Percentiles rank a stretch among this genome's conserved stretches.
These are phyloP conservation scores for Spheniscus humboldti DNA, from an alignment of 2,797 vertebrate genomes.

Conservation along the genomic window DNA sequence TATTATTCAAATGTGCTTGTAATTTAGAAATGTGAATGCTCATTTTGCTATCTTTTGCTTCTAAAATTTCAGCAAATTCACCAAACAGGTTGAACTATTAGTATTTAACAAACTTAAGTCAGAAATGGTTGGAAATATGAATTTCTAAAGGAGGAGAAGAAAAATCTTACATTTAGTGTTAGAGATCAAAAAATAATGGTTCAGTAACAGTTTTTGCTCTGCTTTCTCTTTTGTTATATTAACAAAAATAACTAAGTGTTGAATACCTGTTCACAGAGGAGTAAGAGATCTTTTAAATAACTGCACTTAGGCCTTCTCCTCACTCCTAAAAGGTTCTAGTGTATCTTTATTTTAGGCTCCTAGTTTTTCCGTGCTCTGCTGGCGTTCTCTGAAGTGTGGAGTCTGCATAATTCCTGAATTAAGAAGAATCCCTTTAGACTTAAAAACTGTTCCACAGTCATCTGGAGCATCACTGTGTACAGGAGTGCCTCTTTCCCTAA, in stretches of 20 bases:
- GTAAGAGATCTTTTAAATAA: not conserved
- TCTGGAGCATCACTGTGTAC: conserved; percentile 23
- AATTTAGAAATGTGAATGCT: not conserved
- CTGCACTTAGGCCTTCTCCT: not conserved
- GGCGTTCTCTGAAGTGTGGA: conserved; percentile 1
- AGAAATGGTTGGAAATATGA: not conserved
- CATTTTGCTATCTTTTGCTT: not conserved
- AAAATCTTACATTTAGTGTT: not conserved
- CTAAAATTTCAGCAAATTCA: not conserved
- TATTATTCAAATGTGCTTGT: not conserved
- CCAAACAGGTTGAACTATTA: not conserved
- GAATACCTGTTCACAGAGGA: not conserved
- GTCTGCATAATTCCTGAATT: conserved; percentile 20
- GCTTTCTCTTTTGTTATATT: not conserved
- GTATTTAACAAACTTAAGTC: not conserved
- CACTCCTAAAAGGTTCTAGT: not conserved
- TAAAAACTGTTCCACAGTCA: conserved; percentile 9
- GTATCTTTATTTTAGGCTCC: conserved; percentile 32
- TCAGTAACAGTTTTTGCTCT: not conserved
- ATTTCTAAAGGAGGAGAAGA: not conserved
- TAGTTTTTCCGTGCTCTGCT: conserved; percentile 11
- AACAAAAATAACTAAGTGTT: not conserved
- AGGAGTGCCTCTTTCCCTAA: conserved; percentile 15
- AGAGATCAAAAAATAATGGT: not conserved
- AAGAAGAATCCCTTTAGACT: conserved; percentile 21